Base-by-base conservation (phyloP, 2,113 vertebrate species). In the Xiphophorus maculatus region DNA sequence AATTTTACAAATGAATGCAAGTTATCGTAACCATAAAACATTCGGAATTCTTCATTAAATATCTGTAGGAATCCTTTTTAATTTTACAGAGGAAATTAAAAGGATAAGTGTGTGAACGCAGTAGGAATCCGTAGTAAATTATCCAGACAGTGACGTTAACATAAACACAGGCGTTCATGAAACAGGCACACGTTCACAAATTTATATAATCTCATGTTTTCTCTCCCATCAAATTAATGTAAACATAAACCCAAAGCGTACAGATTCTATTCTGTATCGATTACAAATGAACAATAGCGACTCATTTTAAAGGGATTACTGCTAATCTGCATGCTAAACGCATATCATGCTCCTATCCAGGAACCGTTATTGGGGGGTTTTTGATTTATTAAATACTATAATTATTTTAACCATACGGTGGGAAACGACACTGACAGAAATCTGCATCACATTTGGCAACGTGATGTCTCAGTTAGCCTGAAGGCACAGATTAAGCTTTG, bases 231-330 rank as follows among this genome's bases (percentile, higher is more conserved):
- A 69, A 87, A 89, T 91, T 82, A 82, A 69, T 63, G 69, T 63
- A 84, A 90, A 84, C 81, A 81, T 65, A 44, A 68, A 85, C 61
- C 78, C 13, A 2, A 61, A 73, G 80, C 67, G 4, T 80, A 66
- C 66, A 64, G 73, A 71, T 62, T 35, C 68, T 76, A 77, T 83
- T 90, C 80, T 87, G 35, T 65, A 73, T 83, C 84, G 83, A 90
- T 85, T 87, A 69, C 58, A 29, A 76, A 62, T 70, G 2, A 58
- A 79, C 61, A 89, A 90, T 80, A 76, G 62, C 54, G 83, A 87
- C 4, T 77, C 85, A 78, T 88, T 74, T 87, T 78, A 54, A 84
- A 69, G 89, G 44, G 88, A 92, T 92, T 91, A 91, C 28, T 17
- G 72, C 76, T 91, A 91, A 91, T 90, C 90, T 88, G 73, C 69